Evolutionary conservation across 2,113 vertebrate genomes (phyloP).

Genomic region (Nannobrachium achirus): DNA sequence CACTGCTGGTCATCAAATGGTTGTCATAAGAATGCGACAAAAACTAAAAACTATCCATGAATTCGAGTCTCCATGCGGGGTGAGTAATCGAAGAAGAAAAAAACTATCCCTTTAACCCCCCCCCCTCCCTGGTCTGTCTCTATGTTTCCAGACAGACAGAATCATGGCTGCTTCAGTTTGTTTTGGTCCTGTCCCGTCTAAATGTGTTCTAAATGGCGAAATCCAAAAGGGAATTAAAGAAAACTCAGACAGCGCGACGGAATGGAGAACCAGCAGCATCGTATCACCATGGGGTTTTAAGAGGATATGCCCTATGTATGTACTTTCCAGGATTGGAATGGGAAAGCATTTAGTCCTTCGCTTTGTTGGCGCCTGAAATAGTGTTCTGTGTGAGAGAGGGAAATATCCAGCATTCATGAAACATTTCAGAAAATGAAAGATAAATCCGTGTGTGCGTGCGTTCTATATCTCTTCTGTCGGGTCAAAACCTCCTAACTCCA

Average conservation of each 20-base stretch:
- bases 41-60: too few relatives aligned
- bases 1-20: too few relatives aligned
- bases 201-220: slow-evolving; percentile 50
- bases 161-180: slow-evolving; percentile 44
- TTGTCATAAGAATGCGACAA: too few relatives aligned
- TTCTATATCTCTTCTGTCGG: too few relatives aligned
- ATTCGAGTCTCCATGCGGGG: too few relatives aligned
- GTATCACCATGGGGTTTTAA: slow-evolving; percentile 58
- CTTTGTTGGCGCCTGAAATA: slow-evolving; percentile 34
- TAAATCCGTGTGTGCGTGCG: slow-evolving; percentile 11
- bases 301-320: slow-evolving; percentile 56
- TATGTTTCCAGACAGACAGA: slow-evolving; percentile 40
- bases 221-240: slow-evolving; percentile 57
- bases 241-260: slow-evolving; percentile 73
- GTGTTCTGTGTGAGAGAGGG: slow-evolving; percentile 23
- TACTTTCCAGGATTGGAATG: slow-evolving; percentile 47
- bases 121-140: too few relatives aligned
- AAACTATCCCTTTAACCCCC: too few relatives aligned
- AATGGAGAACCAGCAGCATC: slow-evolving; percentile 71
- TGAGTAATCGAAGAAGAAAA: too few relatives aligned
- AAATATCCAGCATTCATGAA: slow-evolving; percentile 18
- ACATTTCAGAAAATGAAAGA: slow-evolving; percentile 24
- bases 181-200: slow-evolving; percentile 60
- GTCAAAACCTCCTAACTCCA: too few relatives aligned
- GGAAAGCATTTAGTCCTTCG: slow-evolving; percentile 50